Conservation (phyloP, 2,113 vertebrate species). For the Pogona vitticeps region DNA sequence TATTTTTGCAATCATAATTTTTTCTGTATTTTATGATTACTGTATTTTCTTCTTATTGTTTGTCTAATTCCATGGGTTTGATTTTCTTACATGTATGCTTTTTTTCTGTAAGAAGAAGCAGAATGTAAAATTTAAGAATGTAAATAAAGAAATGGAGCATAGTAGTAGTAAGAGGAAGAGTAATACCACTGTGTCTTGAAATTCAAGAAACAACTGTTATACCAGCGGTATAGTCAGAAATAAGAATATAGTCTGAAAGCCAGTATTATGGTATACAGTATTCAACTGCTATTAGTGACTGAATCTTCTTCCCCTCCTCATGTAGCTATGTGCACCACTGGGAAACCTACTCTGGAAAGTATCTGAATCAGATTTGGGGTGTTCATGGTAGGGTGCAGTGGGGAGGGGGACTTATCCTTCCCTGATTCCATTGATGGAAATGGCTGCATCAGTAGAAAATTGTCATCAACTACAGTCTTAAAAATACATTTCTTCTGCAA, state of each 20-base stretch:
- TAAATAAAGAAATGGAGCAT: background rate
- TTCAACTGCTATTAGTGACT: too few species aligned
- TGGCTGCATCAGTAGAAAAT: too few species aligned
- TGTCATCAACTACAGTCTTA: too few species aligned
- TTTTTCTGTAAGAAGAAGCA: background rate
- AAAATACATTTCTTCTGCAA: background rate
- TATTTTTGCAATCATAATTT: background rate
- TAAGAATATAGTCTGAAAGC: too few species aligned
- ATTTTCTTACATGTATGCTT: background rate
- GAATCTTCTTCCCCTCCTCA: too few species aligned
- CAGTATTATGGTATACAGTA: too few species aligned
- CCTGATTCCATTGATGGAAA: too few species aligned
- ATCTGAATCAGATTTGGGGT: too few species aligned
- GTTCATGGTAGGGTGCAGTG: too few species aligned
- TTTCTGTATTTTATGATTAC: background rate
- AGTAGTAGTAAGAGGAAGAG: background rate
- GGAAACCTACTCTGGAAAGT: too few species aligned
- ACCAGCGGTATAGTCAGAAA: background rate
- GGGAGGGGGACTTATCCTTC: too few species aligned
- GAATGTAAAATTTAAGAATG: background rate
- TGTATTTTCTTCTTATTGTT: background rate
- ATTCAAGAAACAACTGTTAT: background rate
- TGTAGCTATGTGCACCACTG: too few species aligned
- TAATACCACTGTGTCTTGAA: slow-evolving; percentile 5
- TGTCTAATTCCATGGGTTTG: background rate